Base-by-base conservation (phyloP, 1,140 invertebrate genomes). In the Zaprionus lachaisei region DNA sequence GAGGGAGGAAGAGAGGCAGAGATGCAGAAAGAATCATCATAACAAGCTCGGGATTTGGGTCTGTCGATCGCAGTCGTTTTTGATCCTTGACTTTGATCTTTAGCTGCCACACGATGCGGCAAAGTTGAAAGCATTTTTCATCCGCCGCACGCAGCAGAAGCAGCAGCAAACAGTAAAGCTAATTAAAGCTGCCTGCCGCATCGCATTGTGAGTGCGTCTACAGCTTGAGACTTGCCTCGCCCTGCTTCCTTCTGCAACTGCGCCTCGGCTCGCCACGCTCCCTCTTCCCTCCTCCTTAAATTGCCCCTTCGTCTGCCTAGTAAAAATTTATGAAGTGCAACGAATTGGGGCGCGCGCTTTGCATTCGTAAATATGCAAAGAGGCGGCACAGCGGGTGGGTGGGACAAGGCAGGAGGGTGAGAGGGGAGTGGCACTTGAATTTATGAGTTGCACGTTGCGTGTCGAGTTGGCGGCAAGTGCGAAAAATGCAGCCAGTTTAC, bases 281-380 rank as follows among this genome's bases (percentile, higher is more conserved):
- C 22, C 24, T 4, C 2, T 47, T n/a, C 17, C 3, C 22, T 20
- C 9, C 26, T 60, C 17, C 69, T 20, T n/a, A n/a, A 28, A 34
- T 34, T 34, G 24, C 44, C 47, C 14, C 37, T 55, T 15, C 15
- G 17, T 14, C n/a, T 20, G 62, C 65, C 72, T 82, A 79, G 84
- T 89, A 81, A 76, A 85, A 90, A 85, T 89, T 89, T 89, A 89
- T 89, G 86, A 89, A 85, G 85, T 89, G 85, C 85, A 89, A 84
- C 85, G 85, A 90, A 83, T 79, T 75, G 72, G 34, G 75, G 76
- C 72, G 72, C 74, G 74, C 74, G 74, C 69, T 77, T 77, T 77
- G 74, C 74, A 67, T 77, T 67, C 22, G 54, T 77, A 77, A 79
- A 70, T 81, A 81, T 81, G 76, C 71, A 81, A 75, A 79, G 31